Conservation (phyloP, 2,113 vertebrate genomes). For the Pollimyrus isidori region DNA sequence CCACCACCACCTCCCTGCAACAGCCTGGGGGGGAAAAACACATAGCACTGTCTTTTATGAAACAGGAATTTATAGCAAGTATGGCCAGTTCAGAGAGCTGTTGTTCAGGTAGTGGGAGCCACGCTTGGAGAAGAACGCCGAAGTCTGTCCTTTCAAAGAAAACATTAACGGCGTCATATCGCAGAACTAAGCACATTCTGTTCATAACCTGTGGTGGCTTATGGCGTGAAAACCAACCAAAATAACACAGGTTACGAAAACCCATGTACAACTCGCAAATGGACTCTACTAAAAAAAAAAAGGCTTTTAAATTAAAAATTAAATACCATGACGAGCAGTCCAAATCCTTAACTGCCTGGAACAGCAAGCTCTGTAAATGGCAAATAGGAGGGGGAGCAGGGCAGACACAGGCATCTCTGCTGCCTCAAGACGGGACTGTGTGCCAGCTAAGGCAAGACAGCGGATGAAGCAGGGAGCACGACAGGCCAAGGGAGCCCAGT, state of each 20-base stretch:
- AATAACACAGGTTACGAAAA: background rate
- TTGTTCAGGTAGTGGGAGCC: constrained; percentile 36
- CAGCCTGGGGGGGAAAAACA: background rate
- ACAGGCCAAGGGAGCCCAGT: background rate
- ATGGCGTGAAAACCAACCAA: background rate
- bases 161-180: constrained; percentile 28
- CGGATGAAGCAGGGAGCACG: background rate
- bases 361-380: background rate
- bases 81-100: constrained; percentile 37
- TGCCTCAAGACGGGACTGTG: constrained; percentile 27
- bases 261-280: background rate
- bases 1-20: background rate
- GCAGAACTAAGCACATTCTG: constrained; percentile 28
- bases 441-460: background rate
- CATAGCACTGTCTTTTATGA: constrained; percentile 15
- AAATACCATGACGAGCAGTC: background rate
- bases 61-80: constrained; percentile 32
- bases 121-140: constrained; percentile 24
- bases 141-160: constrained; percentile 12
- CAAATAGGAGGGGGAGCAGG: background rate
- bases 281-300: background rate
- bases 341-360: background rate
- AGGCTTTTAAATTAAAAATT: background rate
- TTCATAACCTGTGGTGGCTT: constrained; percentile 33
- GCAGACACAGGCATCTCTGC: background rate